Percentiles rank a stretch among this genome's conserved stretches.
These are phyloP conservation scores for Cheirogaleus major DNA, from an alignment of 2,797 vertebrate genomes.

Conservation along the genomic window DNA sequence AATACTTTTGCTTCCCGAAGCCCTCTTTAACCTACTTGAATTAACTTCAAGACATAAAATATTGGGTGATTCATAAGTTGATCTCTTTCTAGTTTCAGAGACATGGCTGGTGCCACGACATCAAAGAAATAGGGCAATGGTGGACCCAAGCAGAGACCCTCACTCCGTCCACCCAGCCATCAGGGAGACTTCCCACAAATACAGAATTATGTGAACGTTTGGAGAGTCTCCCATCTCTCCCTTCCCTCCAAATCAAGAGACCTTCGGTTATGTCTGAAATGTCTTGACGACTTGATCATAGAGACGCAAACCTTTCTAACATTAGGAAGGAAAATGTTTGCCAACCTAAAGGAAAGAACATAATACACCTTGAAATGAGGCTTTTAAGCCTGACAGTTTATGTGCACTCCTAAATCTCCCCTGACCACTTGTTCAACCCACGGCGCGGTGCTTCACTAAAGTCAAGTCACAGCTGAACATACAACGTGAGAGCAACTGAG, in stretches of 20 bases:
- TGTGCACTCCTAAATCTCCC: not conserved
- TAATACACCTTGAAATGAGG: slow-evolving; percentile 17
- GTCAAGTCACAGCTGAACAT: not conserved
- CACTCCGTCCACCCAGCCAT: rapidly evolving
- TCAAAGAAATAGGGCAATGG: rapidly evolving
- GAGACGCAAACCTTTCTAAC: not conserved
- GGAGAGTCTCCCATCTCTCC: not conserved
- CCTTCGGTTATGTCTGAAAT: not conserved
- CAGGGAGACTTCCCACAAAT: not conserved
- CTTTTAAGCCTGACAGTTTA: slow-evolving; percentile 27
- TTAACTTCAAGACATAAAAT: not conserved
- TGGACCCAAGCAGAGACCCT: not conserved
- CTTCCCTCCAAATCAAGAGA: not conserved
- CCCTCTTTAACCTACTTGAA: not conserved
- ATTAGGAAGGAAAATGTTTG: not conserved
- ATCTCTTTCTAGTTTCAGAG: not conserved
- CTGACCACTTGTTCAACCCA: not conserved
- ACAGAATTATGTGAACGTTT: not conserved
- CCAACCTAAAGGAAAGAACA: not conserved
- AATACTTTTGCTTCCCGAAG: not conserved
- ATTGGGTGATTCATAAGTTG: too few species aligned
- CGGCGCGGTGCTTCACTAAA: rapidly evolving
- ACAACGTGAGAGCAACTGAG: not conserved
- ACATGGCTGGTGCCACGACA: rapidly evolving
- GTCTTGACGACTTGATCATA: rapidly evolving